phyloP scores from a whole-genome alignment of 2,797 vertebrate genomes.

The Ceryle rudis region DNA sequence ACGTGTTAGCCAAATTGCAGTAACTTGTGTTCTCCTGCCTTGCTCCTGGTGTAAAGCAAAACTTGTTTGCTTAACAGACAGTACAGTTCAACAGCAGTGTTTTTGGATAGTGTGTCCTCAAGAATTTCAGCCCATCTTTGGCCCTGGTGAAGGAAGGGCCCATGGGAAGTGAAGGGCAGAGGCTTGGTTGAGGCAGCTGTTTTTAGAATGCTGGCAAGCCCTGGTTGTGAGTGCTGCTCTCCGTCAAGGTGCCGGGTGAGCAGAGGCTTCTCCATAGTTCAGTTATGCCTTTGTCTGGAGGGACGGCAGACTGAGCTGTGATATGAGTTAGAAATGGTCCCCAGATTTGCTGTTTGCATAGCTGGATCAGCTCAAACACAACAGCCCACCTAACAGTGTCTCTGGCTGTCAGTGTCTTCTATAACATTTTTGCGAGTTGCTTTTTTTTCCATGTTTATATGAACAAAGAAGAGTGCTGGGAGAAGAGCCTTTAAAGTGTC shows the following conservation, averaged over 20 bases:
- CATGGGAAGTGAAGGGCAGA: rapidly evolving
- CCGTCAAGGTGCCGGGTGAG: rapidly evolving
- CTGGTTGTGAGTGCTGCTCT: not conserved
- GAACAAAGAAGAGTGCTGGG: not conserved
- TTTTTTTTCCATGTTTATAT: not conserved
- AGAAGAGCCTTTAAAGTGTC: not conserved
- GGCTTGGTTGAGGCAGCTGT: rapidly evolving
- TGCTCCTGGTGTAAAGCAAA: not conserved
- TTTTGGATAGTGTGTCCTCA: not conserved
- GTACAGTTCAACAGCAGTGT: rapidly evolving
- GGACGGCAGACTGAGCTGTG: not conserved
- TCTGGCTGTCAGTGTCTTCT: not conserved
- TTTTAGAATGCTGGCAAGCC: not conserved
- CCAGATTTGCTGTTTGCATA: not conserved
- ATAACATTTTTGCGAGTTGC: not conserved
- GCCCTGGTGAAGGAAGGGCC: not conserved
- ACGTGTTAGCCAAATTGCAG: not conserved
- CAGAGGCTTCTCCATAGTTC: not conserved
- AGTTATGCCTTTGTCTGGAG: not conserved
- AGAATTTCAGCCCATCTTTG: not conserved
- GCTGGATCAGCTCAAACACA: not conserved
- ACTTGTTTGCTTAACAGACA: not conserved
- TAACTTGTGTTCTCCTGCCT: not conserved
- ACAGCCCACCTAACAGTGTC: not conserved
- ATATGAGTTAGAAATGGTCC: rapidly evolving